A percentile compares a stretch with the other conserved stretches of the same genome.
Conservation (phyloP, 2,113 vertebrate species). For the Cardinalis cardinalis region DNA sequence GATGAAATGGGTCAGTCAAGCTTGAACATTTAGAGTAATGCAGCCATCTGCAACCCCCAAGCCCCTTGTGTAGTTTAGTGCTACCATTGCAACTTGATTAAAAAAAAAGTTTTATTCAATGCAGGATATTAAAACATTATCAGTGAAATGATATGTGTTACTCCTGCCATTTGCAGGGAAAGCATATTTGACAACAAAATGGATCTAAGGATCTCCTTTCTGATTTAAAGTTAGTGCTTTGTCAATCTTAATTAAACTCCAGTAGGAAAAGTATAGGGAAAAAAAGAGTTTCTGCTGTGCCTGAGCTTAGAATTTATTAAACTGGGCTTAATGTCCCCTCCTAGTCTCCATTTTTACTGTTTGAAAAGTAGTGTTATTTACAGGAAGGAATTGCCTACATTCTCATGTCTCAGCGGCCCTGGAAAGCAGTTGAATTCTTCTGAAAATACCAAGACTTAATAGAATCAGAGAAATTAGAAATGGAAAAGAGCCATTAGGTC, state of each 20-base stretch:
- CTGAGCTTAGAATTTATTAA: constrained; percentile 47
- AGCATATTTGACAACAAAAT: constrained; percentile 74
- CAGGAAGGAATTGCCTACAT: constrained; percentile 50
- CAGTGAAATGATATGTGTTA: constrained; percentile 79
- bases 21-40: constrained; percentile 89
- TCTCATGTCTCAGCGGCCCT: constrained; percentile 34
- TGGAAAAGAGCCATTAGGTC: constrained; percentile 41
- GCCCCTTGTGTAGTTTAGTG: constrained; percentile 76
- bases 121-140: constrained; percentile 83
- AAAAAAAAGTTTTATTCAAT: constrained; percentile 83
- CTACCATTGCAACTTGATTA: constrained; percentile 85
- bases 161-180: constrained; percentile 69
- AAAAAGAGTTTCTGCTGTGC: constrained; percentile 34
- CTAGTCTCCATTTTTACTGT: constrained; percentile 9
- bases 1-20: constrained; percentile 96
- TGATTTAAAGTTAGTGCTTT: constrained; percentile 64
- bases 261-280: neutral
- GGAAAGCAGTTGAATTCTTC: constrained; percentile 34
- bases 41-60: constrained; percentile 85
- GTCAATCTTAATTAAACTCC: constrained; percentile 70
- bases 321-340: constrained; percentile 17
- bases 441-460: constrained; percentile 23
- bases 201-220: constrained; percentile 66
- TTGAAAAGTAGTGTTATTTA: constrained; percentile 57
- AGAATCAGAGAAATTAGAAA: constrained; percentile 63